phyloP scores from a whole-genome alignment of 2,888 invertebrate genomes.

The Escarpia spicata region DNA sequence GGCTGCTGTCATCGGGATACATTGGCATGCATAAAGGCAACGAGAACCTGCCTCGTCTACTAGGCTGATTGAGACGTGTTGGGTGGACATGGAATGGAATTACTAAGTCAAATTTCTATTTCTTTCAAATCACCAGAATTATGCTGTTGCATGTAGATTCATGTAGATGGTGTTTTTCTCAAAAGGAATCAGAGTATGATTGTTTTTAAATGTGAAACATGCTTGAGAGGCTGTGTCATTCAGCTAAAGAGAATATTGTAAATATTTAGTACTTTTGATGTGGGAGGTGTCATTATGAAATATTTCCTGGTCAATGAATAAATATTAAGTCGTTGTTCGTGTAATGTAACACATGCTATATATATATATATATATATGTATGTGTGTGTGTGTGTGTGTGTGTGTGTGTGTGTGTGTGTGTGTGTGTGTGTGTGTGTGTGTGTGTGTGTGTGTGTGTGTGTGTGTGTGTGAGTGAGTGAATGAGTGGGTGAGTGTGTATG shows the following conservation, averaged over 20 bases:
- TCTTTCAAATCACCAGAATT: slow-evolving; percentile 9
- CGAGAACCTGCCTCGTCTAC: background rate
- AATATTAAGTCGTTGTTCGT: too few relatives aligned
- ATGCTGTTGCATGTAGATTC: background rate
- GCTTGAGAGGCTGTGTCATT: background rate
- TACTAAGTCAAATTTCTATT: background rate
- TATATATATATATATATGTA: too few relatives aligned
- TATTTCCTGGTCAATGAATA: background rate
- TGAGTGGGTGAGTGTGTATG: too few relatives aligned
- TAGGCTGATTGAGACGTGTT: background rate
- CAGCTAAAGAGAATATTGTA: background rate
- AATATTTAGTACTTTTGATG: background rate
- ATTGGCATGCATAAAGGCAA: background rate
- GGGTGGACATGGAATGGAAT: background rate
- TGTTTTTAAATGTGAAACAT: background rate
- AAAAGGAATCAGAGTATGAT: background rate
- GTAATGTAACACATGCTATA: too few relatives aligned
- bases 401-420: too few relatives aligned
- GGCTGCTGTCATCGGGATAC: background rate
- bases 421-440: too few relatives aligned
- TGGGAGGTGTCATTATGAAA: background rate
- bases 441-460: too few relatives aligned
- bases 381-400: too few relatives aligned
- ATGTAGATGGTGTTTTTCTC: background rate
- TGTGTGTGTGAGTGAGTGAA: too few relatives aligned